phyloP scores from a whole-genome alignment of 1,140 invertebrate species.

The Hylaeus anthracinus region DNA sequence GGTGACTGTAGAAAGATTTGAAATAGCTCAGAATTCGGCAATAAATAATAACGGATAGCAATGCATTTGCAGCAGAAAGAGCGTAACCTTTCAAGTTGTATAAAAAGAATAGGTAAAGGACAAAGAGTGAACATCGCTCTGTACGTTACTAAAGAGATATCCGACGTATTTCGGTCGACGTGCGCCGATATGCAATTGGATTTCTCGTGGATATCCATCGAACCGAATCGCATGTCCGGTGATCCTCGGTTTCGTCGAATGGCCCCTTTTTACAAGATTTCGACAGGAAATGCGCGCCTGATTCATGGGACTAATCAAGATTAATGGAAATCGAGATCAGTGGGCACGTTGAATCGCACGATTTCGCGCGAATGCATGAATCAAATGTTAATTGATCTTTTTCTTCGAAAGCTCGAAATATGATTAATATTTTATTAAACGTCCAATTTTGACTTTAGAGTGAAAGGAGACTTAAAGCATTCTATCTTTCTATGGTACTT shows the following conservation, averaged over 20 bases:
- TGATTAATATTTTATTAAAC: no score
- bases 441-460: no score
- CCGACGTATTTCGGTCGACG: conserved; percentile 12
- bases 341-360: not conserved
- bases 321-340: conserved; percentile 47
- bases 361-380: not conserved
- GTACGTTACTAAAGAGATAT: not conserved
- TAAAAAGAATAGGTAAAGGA: not conserved
- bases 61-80: not conserved
- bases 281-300: conserved; percentile 32
- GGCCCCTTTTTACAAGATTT: conserved; percentile 1
- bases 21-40: no score
- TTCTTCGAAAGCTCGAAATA: not conserved
- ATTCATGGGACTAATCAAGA: conserved; percentile 57
- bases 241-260: conserved; percentile 1
- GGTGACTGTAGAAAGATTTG: no score
- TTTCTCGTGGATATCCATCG: conserved; percentile 19
- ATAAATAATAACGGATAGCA: no score
- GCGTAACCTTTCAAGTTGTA: not conserved
- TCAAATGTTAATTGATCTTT: conserved; percentile 51
- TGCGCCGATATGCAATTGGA: conserved; percentile 37
- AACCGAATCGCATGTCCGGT: conserved; percentile 22
- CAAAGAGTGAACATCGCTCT: not conserved
- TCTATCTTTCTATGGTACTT: no score
- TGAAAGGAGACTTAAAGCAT: no score